Evolutionary conservation across 1,140 invertebrate species (phyloP).

Genomic region (Papilio glaucus): DNA sequence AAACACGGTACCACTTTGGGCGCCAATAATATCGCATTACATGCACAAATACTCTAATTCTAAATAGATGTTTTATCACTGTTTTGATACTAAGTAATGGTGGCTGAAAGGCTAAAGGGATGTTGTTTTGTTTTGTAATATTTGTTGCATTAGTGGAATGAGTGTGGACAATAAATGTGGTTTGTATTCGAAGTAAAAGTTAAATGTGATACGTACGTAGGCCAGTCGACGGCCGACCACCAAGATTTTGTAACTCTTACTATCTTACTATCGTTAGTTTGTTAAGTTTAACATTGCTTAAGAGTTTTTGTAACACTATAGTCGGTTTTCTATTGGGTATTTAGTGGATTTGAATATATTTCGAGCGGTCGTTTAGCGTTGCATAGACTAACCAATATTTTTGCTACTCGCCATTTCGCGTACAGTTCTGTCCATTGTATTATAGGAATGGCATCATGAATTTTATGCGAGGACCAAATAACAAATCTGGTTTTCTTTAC

Average conservation of each 20-base stretch:
- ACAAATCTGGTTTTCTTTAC: slow-evolving; percentile 61
- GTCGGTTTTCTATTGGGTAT: slow-evolving; percentile 71
- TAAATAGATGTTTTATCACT: slow-evolving; percentile 71
- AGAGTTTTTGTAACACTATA: slow-evolving; percentile 62
- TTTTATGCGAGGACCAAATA: slow-evolving; percentile 77
- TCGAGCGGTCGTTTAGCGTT: slow-evolving; percentile 72
- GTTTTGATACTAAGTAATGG: slow-evolving; percentile 69
- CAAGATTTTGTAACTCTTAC: slow-evolving; percentile 56
- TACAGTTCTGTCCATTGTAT: slow-evolving; percentile 67
- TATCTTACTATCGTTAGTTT: slow-evolving; percentile 66
- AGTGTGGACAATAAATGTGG: slow-evolving; percentile 77
- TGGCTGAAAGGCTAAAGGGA: slow-evolving; percentile 55
- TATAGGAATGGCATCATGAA: slow-evolving; percentile 79
- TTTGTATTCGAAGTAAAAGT: slow-evolving; percentile 57
- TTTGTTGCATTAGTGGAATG: slow-evolving; percentile 74
- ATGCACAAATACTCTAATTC: slow-evolving; percentile 77
- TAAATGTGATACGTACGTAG: slow-evolving; percentile 66
- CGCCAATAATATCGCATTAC: slow-evolving; percentile 53
- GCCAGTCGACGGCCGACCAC: slow-evolving; percentile 56
- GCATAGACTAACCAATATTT: slow-evolving; percentile 77
- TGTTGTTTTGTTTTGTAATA: slow-evolving; percentile 59
- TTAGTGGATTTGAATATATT: slow-evolving; percentile 76
- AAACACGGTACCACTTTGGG: slow-evolving; percentile 38
- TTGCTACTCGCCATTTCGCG: slow-evolving; percentile 73
- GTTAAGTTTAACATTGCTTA: slow-evolving; percentile 76